These are phyloP conservation scores for Pollimyrus isidori DNA, from an alignment of 2,113 vertebrate genomes.

Conservation along the genomic window DNA sequence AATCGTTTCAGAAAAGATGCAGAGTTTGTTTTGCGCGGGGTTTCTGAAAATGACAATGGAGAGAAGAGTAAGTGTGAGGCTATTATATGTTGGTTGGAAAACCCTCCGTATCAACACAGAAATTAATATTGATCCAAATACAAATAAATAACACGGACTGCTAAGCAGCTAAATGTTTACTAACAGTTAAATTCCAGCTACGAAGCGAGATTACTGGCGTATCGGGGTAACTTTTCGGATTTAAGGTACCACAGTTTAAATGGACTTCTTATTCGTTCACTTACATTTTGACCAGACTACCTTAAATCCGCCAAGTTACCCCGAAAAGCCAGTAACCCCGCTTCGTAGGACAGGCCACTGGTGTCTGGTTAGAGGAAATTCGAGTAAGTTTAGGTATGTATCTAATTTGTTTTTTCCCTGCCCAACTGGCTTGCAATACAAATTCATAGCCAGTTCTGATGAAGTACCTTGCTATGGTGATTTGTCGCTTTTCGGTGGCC, in stretches of 20 bases:
- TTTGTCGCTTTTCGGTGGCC: background rate
- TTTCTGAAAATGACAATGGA: constrained; percentile 33
- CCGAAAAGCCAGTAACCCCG: no score
- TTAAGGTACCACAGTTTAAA: no score
- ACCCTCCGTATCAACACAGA: background rate
- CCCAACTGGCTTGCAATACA: background rate
- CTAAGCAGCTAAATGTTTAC: background rate
- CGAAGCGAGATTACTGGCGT: no score
- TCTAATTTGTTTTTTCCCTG: background rate
- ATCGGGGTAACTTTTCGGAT: no score
- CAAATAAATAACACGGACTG: background rate
- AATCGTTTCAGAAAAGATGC: constrained; percentile 61
- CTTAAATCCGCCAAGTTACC: no score
- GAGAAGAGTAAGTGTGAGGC: constrained; percentile 54
- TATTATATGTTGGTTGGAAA: background rate
- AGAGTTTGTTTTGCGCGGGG: constrained; percentile 50
- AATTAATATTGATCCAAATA: background rate
- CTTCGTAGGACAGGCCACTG: no score
- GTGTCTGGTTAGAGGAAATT: background rate
- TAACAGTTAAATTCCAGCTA: background rate
- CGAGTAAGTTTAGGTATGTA: background rate
- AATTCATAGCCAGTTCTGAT: background rate
- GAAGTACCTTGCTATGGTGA: background rate
- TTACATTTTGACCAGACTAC: no score
- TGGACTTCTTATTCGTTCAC: no score